A percentile compares a stretch with the other conserved stretches of the same genome.
These are phyloP conservation scores for Psephotus haematonotus DNA, from an alignment of 2,113 vertebrate species.

Conservation along the genomic window DNA sequence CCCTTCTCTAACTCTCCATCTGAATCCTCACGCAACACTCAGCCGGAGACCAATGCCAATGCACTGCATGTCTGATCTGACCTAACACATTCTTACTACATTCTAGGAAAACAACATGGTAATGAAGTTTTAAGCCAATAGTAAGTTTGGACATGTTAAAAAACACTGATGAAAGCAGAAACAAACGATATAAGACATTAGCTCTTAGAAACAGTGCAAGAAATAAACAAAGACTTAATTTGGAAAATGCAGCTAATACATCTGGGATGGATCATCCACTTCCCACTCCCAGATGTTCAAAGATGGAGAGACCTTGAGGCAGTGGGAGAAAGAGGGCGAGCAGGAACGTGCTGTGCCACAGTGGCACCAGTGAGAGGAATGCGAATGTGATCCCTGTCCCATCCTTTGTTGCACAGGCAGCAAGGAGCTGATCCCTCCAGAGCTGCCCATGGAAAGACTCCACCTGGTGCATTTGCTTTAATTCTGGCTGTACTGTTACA, in stretches of 20 bases:
- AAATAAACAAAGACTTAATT: conserved; percentile 32
- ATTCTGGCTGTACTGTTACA: background rate
- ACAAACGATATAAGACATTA: background rate
- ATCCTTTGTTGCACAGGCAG: rapidly evolving
- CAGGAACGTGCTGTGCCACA: background rate
- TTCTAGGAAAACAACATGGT: background rate
- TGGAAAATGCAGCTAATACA: conserved; percentile 20
- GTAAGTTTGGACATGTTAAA: background rate
- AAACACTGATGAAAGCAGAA: background rate
- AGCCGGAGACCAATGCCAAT: background rate
- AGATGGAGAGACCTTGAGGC: background rate
- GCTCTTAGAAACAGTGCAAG: conserved; percentile 7
- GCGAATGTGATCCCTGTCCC: rapidly evolving
- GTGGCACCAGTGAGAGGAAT: background rate
- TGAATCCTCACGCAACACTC: rapidly evolving
- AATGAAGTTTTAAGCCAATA: background rate
- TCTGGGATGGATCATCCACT: conserved; percentile 22
- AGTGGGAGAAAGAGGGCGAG: background rate
- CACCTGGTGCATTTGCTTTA: background rate
- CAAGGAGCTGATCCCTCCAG: background rate
- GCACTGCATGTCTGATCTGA: background rate
- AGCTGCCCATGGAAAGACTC: background rate
- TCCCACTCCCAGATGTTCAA: background rate
- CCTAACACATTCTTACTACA: background rate
- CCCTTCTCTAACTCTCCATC: background rate